Evolutionary conservation across 2,888 invertebrate species (phyloP), one percentile per base, ranked within the genome.

Genomic region (Coelogynopora nodosa): DNA sequence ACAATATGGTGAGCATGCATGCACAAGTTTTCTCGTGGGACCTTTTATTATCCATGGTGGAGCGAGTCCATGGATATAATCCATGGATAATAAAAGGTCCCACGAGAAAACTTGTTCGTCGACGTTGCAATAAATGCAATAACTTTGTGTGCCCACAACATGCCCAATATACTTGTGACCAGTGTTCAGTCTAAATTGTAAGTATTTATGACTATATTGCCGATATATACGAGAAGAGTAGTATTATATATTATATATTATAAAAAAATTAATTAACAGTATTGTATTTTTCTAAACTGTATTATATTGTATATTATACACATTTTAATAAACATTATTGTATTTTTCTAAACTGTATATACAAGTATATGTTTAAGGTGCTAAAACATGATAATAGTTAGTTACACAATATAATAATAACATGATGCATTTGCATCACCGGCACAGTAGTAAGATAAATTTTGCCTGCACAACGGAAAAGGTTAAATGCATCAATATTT

Each of bases 371-470:
- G 74, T 74, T 74, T 74, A 74, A 74, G 23, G 5, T 5, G 18
- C 74, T n/a, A 74, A 74, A 74, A 74, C 74, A 74, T 74, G 10
- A 74, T 74, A 74, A 74, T 74, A 74, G 74, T n/a, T 74, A 74
- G 23, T 74, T 2, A 74, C 74, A 74, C 18, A 74, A 23, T 74
- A 74, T 74, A 26, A 74, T 5, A 23, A 74, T 49, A 29, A 27
- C 10, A 2, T 74, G 74, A 74, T 74, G 74, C 74, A 74, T 13
- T 74, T 74, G 27, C 74, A 74, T 74, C 74, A 74, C 74, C 74
- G 74, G 74, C 74, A 74, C 74, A 74, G 23, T 74, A 74, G 18
- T 74, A 74, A 5, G 74, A 74, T 26, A 74, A 74, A 13, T 74
- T 74, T 74, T 74, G 5, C 5, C 74, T 74, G 74, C 74, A 74